phyloP scores from a whole-genome alignment of 2,113 vertebrate species.

The Erpornis zantholeuca region DNA sequence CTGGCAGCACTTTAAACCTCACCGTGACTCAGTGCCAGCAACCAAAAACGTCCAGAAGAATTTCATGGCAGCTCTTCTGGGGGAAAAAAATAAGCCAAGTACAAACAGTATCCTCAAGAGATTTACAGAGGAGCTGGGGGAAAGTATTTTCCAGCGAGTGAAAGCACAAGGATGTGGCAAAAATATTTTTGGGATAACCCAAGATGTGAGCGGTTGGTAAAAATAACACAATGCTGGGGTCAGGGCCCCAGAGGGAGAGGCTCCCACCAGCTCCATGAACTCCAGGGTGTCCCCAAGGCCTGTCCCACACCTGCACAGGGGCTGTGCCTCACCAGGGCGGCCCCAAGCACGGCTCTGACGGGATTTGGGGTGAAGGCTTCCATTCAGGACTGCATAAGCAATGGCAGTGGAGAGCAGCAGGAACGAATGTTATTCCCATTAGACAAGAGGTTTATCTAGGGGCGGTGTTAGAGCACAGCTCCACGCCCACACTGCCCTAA shows the following conservation, averaged over 20 bases:
- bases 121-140: neutral
- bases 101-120: neutral
- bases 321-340: neutral
- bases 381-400: neutral
- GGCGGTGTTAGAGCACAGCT: neutral
- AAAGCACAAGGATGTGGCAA: neutral
- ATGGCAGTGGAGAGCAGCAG: neutral
- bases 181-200: neutral
- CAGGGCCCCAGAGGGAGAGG: neutral
- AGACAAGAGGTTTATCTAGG: neutral
- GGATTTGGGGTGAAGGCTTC: neutral
- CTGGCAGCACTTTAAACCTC: neutral
- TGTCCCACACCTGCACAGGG: neutral
- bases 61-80: neutral
- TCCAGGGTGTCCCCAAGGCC: neutral
- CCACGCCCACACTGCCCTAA: neutral
- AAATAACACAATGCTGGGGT: neutral
- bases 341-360: accelerated
- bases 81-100: neutral
- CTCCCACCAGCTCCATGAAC: neutral
- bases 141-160: neutral
- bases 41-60: neutral
- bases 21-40: accelerated
- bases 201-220: neutral
- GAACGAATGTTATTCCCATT: too few relatives aligned